Evolutionary conservation across 1,140 invertebrate species (phyloP).

Genomic region (Heliconius congener): DNA sequence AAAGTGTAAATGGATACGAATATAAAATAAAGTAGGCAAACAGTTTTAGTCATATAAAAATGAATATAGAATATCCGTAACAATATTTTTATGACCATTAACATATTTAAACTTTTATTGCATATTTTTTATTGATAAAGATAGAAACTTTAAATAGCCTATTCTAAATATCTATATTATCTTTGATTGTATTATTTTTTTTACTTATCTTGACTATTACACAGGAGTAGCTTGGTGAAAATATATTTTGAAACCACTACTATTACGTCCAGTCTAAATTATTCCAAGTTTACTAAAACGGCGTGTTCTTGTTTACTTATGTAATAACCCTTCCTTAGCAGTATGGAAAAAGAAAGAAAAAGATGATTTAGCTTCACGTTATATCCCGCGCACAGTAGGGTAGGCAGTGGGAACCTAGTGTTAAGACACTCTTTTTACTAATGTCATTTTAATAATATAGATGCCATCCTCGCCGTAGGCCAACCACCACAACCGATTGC

Average conservation of each 20-base stretch:
- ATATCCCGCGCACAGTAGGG: too few relatives aligned
- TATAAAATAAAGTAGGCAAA: neutral
- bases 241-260: too few relatives aligned
- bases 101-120: neutral
- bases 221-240: too few relatives aligned
- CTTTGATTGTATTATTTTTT: too few relatives aligned
- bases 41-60: neutral
- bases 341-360: too few relatives aligned
- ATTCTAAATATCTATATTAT: neutral
- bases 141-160: neutral
- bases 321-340: too few relatives aligned
- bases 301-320: neutral
- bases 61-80: neutral
- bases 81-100: conserved; percentile 3
- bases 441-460: conserved; percentile 34
- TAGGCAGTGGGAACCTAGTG: too few relatives aligned
- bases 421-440: neutral
- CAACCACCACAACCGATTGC: conserved; percentile 52
- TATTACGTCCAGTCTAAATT: too few relatives aligned
- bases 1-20: neutral
- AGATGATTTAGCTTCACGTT: too few relatives aligned
- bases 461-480: conserved; percentile 55
- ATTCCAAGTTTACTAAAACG: too few relatives aligned
- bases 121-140: neutral
- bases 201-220: too few relatives aligned